Conservation (phyloP, 2,113 vertebrate species). For the Phyllopteryx taeniolatus region DNA sequence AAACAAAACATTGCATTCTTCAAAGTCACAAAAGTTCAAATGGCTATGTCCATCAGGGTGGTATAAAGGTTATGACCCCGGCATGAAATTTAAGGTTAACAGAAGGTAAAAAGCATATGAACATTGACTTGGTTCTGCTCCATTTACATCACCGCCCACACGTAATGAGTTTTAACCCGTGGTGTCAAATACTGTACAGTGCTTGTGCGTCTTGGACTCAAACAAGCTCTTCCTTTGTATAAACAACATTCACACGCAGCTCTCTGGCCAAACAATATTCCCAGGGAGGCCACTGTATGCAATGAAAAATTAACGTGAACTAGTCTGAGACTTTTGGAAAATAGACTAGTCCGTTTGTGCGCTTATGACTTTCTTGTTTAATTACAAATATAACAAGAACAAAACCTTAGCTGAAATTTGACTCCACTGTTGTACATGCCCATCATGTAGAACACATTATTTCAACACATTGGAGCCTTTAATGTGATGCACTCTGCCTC, state of each 20-base stretch:
- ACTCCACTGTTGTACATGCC: background rate
- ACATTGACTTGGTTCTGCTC: conserved; percentile 21
- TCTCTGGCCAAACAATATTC: conserved; percentile 20
- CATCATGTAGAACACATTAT: background rate
- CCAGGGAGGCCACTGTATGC: conserved; percentile 8
- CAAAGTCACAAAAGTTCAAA: conserved; percentile 24
- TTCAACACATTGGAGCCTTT: conserved; percentile 17
- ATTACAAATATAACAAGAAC: background rate
- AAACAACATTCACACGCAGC: conserved; percentile 25
- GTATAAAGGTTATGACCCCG: conserved; percentile 24
- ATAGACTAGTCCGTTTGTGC: conserved; percentile 2
- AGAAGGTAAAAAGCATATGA: conserved; percentile 45
- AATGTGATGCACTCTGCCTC: conserved; percentile 12
- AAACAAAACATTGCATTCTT: conserved; percentile 37
- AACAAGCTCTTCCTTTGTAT: conserved; percentile 14
- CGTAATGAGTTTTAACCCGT: conserved; percentile 51
- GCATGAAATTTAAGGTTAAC: conserved; percentile 33
- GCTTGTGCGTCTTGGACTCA: conserved; percentile 33
- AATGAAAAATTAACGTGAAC: conserved; percentile 17
- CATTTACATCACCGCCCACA: conserved; percentile 30
- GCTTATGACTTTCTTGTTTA: conserved; percentile 1
- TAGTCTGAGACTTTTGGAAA: background rate
- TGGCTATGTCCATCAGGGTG: conserved; percentile 28
- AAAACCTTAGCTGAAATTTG: background rate
- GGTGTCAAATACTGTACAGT: conserved; percentile 38